phyloP scores from a whole-genome alignment of 2,797 vertebrate genomes.

The Schizopygopsis malacanthus region DNA sequence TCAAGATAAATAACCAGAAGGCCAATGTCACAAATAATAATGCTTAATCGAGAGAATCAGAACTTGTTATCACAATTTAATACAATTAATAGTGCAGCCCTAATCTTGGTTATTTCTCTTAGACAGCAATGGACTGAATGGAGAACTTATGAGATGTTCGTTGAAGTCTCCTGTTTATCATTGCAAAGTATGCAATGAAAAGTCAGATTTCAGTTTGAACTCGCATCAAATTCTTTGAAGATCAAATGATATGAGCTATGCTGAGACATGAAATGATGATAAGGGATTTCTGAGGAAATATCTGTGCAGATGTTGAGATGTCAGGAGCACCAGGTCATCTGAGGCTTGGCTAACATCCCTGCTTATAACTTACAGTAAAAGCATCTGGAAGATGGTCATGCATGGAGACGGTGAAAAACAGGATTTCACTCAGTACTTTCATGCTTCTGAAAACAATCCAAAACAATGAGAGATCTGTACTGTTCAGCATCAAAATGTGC shows the following conservation, averaged over 20 bases:
- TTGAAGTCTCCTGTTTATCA: background rate
- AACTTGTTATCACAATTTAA: background rate
- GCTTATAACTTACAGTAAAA: constrained; percentile 5
- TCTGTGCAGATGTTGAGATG: constrained; percentile 16
- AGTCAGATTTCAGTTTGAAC: background rate
- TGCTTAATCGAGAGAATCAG: background rate
- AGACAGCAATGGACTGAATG: background rate
- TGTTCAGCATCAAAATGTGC: background rate
- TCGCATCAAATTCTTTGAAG: background rate
- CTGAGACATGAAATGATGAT: background rate
- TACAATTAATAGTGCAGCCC: background rate
- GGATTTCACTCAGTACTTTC: constrained; percentile 35
- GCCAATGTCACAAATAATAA: background rate
- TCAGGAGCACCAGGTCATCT: constrained; percentile 12
- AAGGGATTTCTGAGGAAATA: background rate
- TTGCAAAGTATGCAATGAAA: background rate
- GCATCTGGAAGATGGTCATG: constrained; percentile 46
- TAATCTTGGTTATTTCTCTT: background rate
- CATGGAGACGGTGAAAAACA: background rate
- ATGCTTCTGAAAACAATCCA: constrained; percentile 21
- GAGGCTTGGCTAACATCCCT: constrained; percentile 14
- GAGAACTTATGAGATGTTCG: background rate
- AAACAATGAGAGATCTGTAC: constrained; percentile 8
- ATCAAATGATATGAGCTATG: background rate
- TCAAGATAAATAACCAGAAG: background rate